phyloP scores from a whole-genome alignment of 2,797 vertebrate genomes.

The Apogon talboti region DNA sequence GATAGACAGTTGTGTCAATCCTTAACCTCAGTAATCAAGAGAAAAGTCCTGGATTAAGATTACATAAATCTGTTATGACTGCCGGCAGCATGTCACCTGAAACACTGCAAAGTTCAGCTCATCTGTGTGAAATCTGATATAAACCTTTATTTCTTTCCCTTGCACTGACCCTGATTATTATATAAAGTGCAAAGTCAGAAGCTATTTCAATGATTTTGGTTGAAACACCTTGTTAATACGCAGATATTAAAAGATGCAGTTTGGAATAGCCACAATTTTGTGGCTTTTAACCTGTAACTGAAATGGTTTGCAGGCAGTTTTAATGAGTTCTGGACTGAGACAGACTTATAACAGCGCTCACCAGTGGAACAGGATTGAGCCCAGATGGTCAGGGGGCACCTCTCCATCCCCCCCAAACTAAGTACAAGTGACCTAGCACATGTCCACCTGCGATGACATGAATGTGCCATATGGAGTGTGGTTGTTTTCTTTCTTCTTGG shows the following conservation, averaged over 20 bases:
- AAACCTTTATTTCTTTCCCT: slow-evolving; percentile 1
- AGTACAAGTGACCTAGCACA: slow-evolving; percentile 67
- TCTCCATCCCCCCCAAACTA: slow-evolving; percentile 37
- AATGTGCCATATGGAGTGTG: slow-evolving; percentile 66
- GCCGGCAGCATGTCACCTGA: neutral
- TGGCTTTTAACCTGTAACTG: too few relatives aligned
- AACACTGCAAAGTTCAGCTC: slow-evolving; percentile 1
- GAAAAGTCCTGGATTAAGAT: neutral
- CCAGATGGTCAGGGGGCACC: slow-evolving; percentile 65
- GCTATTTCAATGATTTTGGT: too few relatives aligned
- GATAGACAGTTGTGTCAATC: slow-evolving; percentile 3
- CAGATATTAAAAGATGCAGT: neutral
- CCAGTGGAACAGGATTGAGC: slow-evolving; percentile 35
- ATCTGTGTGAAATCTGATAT: neutral
- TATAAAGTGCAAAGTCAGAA: too few relatives aligned
- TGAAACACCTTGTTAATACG: slow-evolving; percentile 1
- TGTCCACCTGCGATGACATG: slow-evolving; percentile 67
- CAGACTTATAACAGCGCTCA: slow-evolving; percentile 40
- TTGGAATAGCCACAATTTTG: too few relatives aligned
- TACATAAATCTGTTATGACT: neutral
- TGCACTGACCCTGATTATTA: slow-evolving; percentile 13
- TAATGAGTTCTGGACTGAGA: slow-evolving; percentile 30
- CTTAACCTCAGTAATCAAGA: neutral
- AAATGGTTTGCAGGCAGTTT: slow-evolving; percentile 13
- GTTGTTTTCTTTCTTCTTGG: slow-evolving; percentile 59